Base-by-base conservation (phyloP, 2,113 vertebrate species). In the Scortum barcoo region DNA sequence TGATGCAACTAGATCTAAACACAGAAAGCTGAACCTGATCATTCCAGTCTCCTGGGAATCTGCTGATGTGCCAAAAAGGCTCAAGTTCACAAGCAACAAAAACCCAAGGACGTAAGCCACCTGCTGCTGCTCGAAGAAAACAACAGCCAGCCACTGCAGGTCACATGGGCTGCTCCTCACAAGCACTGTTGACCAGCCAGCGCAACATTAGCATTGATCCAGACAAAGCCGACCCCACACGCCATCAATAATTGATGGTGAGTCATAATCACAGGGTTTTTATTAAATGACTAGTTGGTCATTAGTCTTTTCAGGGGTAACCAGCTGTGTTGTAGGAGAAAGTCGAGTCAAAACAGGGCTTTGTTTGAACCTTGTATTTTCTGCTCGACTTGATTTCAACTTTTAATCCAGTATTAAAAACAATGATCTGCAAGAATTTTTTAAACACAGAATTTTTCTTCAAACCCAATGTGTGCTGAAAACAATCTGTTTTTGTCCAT, bases 51-150 rank as follows among this genome's bases (percentile, higher is more conserved):
- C 89, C 63, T 81, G 93, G 91, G 94, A 93, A 88, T 91, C 74
- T 68, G 81, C 78, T 89, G 86, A 93, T 94, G 90, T 91, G 91
- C 94, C 91, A 92, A 85, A 93, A 87, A 82, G 92, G 90, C 92
- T 95, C 93, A 92, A 92, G 92, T 95, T 95, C 90, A 94, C 87
- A 84, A 77, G 78, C 78, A 89, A 92, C 93, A 94, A 93, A 91
- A 93, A 85, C 67, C 83, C 82, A 88, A 91, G 87, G 89, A 93
- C 89, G 88, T 89, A 90, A 83, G 86, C 92, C 95, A 95, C 95
- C 94, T 95, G 95, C 94, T 94, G 93, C 92, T 89, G 36, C 48
- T 81, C 65, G 78, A 89, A 93, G 92, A 94, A 93, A 92, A 91
- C 91, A 91, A 86, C 85, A 88, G 85, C 75, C 86, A 58, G 78